Percentiles rank a stretch among this genome's conserved stretches.
Evolutionary conservation across 2,113 vertebrate genomes (phyloP).

Genomic region (Ivindomyrus marchei): DNA sequence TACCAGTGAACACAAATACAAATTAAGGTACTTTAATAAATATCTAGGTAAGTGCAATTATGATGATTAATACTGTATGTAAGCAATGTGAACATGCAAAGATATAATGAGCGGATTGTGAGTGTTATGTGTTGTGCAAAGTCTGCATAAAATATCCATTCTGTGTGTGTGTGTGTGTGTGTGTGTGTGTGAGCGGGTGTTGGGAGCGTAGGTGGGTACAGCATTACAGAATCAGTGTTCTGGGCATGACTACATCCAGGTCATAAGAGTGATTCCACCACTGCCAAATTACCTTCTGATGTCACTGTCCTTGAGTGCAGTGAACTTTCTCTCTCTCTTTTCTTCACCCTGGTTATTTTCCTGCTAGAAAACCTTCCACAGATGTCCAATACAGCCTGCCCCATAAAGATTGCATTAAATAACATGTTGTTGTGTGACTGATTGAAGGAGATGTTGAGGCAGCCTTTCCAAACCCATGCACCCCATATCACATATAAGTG

Average conservation of each 20-base stretch:
- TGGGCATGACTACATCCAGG: background rate
- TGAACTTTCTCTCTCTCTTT: background rate
- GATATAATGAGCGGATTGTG: background rate
- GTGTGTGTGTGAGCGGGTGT: background rate
- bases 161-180: background rate
- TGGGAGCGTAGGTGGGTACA: background rate
- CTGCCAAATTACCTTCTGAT: background rate
- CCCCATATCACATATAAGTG: background rate
- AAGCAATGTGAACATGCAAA: background rate
- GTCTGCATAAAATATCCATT: background rate
- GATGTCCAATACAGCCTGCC: background rate
- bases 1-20: background rate
- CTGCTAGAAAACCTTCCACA: background rate
- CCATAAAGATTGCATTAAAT: background rate
- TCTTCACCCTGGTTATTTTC: background rate
- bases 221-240: background rate
- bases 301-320: background rate
- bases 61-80: background rate
- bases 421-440: background rate
- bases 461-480: background rate
- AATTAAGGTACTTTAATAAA: background rate
- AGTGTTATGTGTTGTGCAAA: background rate
- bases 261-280: background rate
- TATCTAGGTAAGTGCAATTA: background rate
- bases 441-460: background rate